Evolutionary conservation across 2,888 invertebrate genomes (phyloP).

Genomic region (Cremastinae sp.): DNA sequence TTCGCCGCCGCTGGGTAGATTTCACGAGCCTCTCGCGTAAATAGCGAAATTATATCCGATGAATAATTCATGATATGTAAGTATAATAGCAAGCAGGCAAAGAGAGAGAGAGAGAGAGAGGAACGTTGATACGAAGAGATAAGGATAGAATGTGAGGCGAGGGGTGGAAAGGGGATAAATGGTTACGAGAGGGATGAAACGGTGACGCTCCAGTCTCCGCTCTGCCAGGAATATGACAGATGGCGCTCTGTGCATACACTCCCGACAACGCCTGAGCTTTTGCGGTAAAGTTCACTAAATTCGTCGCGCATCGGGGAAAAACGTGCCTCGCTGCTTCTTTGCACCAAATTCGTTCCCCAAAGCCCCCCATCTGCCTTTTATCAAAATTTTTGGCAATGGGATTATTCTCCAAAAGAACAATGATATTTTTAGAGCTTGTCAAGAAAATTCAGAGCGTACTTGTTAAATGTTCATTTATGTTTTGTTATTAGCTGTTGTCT

Average conservation of each 20-base stretch:
- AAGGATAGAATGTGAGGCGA: slow-evolving; percentile 11
- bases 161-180: slow-evolving; percentile 11
- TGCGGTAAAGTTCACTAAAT: slow-evolving; percentile 54
- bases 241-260: slow-evolving; percentile 37
- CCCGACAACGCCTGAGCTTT: slow-evolving; percentile 37
- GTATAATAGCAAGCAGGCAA: slow-evolving; percentile 35
- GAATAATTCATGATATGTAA: slow-evolving; percentile 52
- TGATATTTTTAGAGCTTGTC: no score
- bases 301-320: slow-evolving; percentile 43
- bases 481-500: no score
- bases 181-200: slow-evolving; percentile 23
- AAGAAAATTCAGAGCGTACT: no score
- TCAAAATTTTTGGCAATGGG: no score
- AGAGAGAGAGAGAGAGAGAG: slow-evolving; percentile 20
- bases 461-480: no score
- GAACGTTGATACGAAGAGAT: slow-evolving; percentile 14
- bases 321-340: slow-evolving; percentile 43
- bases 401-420: no score
- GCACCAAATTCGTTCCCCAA: not conserved
- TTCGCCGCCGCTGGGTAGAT: slow-evolving; percentile 16
- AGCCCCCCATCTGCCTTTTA: no score
- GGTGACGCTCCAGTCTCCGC: slow-evolving; percentile 25
- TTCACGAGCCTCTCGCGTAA: slow-evolving; percentile 44
- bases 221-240: slow-evolving; percentile 53
- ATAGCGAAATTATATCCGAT: slow-evolving; percentile 56